Base-by-base conservation (phyloP, 1,140 invertebrate species). In the Aphelinus certus region DNA sequence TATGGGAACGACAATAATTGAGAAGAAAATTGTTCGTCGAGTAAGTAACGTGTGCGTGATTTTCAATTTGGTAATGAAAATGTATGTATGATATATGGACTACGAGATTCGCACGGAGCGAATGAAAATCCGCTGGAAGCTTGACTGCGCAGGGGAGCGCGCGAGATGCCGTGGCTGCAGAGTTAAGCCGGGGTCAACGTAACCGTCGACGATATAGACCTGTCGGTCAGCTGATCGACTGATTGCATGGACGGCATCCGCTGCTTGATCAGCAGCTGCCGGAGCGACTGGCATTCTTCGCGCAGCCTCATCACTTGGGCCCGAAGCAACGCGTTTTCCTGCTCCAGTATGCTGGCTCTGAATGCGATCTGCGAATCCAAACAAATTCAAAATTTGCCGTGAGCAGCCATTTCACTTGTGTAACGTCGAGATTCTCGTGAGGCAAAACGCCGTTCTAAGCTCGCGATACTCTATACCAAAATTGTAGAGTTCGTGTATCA, bases 311-410 rank as follows among this genome's bases (percentile, higher is more conserved):
- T 85, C 1, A 96, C 88, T 83, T 97, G 94, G 1, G 94, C 94
- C 64, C 94, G 89, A 2, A 97, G 86, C 46, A 96, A 91, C 0
- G 94, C 93, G 81, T 96, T 96, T 85, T 96, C 95, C 82, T 95
- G 94, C 83, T 96, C 95, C 26, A 97, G 84, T 46, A 94, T 90
- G 56, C 92, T 93, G 0, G 95, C 95, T 56, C 93, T 90, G 77
- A 95, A 89, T 0, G 95, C 95, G 73, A 96, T 93, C 90, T 95
- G 26, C 26, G 26, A 26, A 26, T 26, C 26, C 26, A 26, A 26
- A 26, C 26, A 26, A 26, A 26, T 26, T 26, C 26, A 26, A 26
- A 26, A 26, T 26, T 26, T 26, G 26, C 26, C 26, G 26, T 26
- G 26, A 26, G 26, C 0, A 26, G 26, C 26, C 26, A 26, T 26